A percentile compares a stretch with the other conserved stretches of the same genome.
Conservation (phyloP, 2,113 vertebrate genomes). For the Plecotus auritus region DNA sequence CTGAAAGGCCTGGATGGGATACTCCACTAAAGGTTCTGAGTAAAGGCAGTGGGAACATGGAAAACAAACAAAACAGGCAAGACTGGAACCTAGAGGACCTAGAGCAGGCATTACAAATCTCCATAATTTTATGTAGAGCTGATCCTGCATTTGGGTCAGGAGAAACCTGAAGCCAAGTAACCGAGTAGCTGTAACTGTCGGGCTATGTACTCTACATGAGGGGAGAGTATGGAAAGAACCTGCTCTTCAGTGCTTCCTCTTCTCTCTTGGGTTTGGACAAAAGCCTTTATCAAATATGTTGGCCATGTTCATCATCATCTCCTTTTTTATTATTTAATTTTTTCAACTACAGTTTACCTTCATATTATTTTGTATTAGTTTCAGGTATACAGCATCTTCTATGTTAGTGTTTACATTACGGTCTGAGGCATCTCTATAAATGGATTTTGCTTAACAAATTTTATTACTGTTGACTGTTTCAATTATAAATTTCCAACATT, state of each 20-base stretch:
- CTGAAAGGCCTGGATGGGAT: not conserved
- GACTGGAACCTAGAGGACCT: not conserved
- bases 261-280: not conserved
- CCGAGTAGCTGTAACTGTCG: not conserved
- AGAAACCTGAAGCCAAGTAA: not conserved
- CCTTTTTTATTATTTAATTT: not conserved
- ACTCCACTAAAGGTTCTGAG: not conserved
- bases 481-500: constrained; percentile 37
- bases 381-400: not conserved
- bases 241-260: not conserved
- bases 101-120: not conserved
- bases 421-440: not conserved
- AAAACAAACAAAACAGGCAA: not conserved
- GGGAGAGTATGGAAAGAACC: not conserved
- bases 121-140: not conserved
- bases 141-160: not conserved
- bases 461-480: constrained; percentile 1
- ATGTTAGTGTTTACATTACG: not conserved
- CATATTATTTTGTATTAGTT: not conserved
- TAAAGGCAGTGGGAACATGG: not conserved
- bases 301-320: not conserved
- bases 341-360: not conserved
- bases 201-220: rapidly evolving
- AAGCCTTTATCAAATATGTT: not conserved
- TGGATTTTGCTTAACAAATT: constrained; percentile 29